Percentiles rank a stretch among this genome's conserved stretches.
These are phyloP conservation scores for Esox masquinongy DNA, from an alignment of 2,797 vertebrate species.

Conservation along the genomic window DNA sequence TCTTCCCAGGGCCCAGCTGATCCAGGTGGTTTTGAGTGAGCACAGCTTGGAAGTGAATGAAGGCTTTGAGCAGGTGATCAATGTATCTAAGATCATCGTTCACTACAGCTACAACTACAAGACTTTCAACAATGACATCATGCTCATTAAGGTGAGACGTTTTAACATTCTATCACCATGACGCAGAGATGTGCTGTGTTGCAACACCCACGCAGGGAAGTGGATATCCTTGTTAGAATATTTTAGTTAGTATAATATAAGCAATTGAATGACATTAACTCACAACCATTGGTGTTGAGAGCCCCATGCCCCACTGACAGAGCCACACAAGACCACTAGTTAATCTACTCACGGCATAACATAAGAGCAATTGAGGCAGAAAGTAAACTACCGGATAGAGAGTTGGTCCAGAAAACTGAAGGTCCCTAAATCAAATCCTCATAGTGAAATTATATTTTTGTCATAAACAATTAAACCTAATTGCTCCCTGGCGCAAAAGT, in stretches of 20 bases:
- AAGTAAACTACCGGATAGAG: not conserved
- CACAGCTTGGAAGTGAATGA: conserved; percentile 61
- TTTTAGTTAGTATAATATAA: no score
- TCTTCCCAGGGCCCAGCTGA: conserved; percentile 46
- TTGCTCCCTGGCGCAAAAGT: no score
- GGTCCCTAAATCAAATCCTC: no score
- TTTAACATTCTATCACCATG: not conserved
- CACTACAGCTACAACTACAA: conserved; percentile 51
- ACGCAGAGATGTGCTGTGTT: not conserved
- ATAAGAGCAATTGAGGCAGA: no score
- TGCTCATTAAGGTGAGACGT: conserved; percentile 73
- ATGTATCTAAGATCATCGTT: conserved; percentile 50
- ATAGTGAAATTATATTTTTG: no score
- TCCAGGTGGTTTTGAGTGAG: conserved; percentile 70
- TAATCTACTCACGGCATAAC: not conserved
- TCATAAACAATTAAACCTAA: no score
- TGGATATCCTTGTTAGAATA: no score
- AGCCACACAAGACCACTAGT: not conserved
- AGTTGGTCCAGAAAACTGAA: no score
- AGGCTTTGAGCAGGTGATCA: conserved; percentile 68
- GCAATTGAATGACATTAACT: no score
- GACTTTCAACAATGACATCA: conserved; percentile 74
- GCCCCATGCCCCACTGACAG: no score
- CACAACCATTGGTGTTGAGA: no score
- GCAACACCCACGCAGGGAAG: not conserved